Base-by-base conservation (phyloP, 64 coral and sea anemone genomes). In the Pachyseris speciosa region DNA sequence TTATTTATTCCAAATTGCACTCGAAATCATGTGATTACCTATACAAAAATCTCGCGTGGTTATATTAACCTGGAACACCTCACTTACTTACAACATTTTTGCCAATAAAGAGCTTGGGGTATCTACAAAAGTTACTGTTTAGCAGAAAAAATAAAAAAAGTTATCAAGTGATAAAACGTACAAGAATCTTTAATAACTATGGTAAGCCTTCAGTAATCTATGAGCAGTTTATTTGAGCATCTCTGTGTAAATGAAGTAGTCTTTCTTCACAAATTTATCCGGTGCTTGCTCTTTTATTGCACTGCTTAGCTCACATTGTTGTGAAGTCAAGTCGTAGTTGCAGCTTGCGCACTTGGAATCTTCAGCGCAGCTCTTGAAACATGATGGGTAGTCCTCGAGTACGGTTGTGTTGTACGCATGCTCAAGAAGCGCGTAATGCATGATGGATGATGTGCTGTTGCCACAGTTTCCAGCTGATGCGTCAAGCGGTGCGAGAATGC, bases 221-320 rank as follows among this genome's bases (percentile, higher is more conserved):
- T n/a, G n/a, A n/a, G n/a, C n/a, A 20, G 52, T 57, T 20, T 69
- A 69, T 69, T 2, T 13, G 10, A 48, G 22, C 42, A 47, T 47
- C 22, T 75, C 72, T 47, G 72, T 75, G 22, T 75, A 75, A 75
- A 47, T 75, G 7, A 42, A 75, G 42, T 75, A 47, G 4, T 47
- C 41, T 41, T 75, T 75, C 25, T 49, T 25, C 2, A 75, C 43
- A 75, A 45, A 75, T 5, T 47, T 49, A 47, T 28, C 43, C 3
- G 72, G 39, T 4, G 24, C 40, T 25, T 48, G 22, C 11, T n/a
- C 40, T 49, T 28, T 75, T 45, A 24, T 75, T n/a, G 11, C 29
- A 24, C 49, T 50, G 24, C 39, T 75, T 40, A 75, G 72, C 72
- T 75, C 22, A 24, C 72, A 75, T 24, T 30, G 41, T 2, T 13